phyloP scores from a whole-genome alignment of 2,888 invertebrate genomes.

The Athetis lepigone region DNA sequence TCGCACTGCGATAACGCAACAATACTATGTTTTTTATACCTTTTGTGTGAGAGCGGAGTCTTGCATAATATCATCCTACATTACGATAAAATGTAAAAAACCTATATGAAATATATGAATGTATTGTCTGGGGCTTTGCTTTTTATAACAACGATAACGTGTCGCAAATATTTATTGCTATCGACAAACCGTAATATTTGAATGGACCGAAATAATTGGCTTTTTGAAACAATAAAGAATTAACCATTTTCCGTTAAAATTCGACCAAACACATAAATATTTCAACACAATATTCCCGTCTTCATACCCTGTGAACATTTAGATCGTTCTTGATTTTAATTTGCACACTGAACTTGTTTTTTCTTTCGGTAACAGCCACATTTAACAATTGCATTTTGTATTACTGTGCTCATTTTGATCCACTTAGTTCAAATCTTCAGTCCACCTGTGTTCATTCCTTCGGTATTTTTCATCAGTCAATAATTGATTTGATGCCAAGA shows the following conservation, averaged over 20 bases:
- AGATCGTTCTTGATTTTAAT: not conserved
- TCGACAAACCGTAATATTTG: conserved; percentile 12
- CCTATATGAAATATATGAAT: conserved; percentile 32
- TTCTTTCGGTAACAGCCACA: not conserved
- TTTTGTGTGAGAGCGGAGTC: conserved; percentile 32
- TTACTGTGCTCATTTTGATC: conserved; percentile 4
- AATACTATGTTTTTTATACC: conserved; percentile 54
- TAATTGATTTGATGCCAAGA: conserved; percentile 24
- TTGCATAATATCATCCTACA: conserved; percentile 41
- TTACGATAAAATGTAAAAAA: conserved; percentile 38
- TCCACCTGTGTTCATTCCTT: conserved; percentile 23
- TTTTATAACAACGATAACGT: conserved; percentile 26
- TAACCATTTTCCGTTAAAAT: not conserved
- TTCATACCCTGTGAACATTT: not conserved
- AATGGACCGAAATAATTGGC: conserved; percentile 24
- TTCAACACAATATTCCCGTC: not conserved
- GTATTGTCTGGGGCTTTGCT: conserved; percentile 13
- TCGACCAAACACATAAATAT: not conserved
- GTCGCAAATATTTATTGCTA: conserved; percentile 36
- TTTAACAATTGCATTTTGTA: conserved; percentile 6
- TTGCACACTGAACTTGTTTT: not conserved
- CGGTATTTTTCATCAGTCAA: conserved; percentile 20
- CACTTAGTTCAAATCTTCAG: conserved; percentile 6
- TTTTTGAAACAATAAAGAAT: conserved; percentile 9
- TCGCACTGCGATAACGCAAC: conserved; percentile 49